Base-by-base conservation (phyloP, 1,140 invertebrate species). In the Lerema accius region DNA sequence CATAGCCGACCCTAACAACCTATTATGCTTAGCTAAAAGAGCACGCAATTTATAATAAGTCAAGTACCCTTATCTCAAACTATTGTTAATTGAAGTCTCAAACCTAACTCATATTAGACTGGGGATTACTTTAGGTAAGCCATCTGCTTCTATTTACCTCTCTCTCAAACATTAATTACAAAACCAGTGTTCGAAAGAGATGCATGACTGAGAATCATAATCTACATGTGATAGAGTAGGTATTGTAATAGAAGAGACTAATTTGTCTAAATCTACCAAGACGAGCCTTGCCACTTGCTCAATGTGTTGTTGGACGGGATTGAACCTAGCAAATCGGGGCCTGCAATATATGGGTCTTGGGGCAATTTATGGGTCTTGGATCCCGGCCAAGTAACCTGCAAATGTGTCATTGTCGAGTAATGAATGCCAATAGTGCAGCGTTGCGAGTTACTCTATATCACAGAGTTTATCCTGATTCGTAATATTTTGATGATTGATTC, bases 331-430 rank as follows among this genome's bases (percentile, higher is more conserved):
- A 48, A 59, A 49, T 59, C 43, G 56, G 56, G 51, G 53, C 42
- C 53, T 56, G 40, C 56, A 45, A 59, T 59, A 59, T 59, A 59
- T 59, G 28, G 55, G 14, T 59, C 43, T 48, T 46, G 55, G 55
- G 55, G 42, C 55, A 59, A 59, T 59, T 59, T 59, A 59, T 59
- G 42, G 55, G 28, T 48, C 42, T 46, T 59, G 55, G 55, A 46
- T 15, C 28, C 9, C 28, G 28, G 26, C 55, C 55, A 59, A 59
- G 43, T n/a, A 59, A 59, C 43, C 43, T 59, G 55, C 55, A 17
- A 59, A 59, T 59, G 55, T 48, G 55, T 59, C 55, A 59, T 59
- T 59, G 55, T 59, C 55, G 55, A 59, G 55, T 59, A 59, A 59
- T 59, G 55, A 59, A 59, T 48, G 55, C 55, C 55, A 48, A 59